A percentile compares a stretch with the other conserved stretches of the same genome.
Evolutionary conservation across 2,888 invertebrate genomes (phyloP).

Genomic region (Chalcis sispes): DNA sequence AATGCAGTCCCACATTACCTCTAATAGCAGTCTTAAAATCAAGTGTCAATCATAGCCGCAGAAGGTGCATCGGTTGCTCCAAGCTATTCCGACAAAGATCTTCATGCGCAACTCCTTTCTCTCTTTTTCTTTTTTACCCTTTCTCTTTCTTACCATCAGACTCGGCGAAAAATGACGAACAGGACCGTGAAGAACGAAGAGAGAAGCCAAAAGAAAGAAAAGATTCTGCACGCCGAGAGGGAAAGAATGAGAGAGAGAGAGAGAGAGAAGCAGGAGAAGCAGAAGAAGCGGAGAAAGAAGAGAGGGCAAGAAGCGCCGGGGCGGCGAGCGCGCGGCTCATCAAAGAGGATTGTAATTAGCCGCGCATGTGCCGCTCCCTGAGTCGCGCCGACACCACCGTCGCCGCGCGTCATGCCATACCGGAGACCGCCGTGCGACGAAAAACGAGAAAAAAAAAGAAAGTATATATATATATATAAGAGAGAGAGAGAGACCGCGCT

Average conservation of each 20-base stretch:
- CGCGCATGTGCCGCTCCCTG: conserved; percentile 68
- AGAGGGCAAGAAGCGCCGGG: conserved; percentile 5
- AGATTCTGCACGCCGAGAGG: not conserved
- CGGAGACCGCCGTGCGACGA: conserved; percentile 1
- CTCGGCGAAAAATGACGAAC: conserved; percentile 24
- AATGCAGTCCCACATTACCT: not conserved
- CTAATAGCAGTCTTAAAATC: conserved; percentile 50
- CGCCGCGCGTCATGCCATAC: conserved; percentile 47
- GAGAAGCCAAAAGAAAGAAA: not conserved
- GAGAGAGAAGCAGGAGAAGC: not conserved
- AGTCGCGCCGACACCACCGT: conserved; percentile 49
- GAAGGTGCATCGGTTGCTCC: not conserved
- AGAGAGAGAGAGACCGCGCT: too few species aligned
- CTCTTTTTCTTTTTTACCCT: too few species aligned
- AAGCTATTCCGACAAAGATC: too few species aligned
- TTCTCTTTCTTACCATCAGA: not conserved
- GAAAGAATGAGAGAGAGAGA: conserved; percentile 2
- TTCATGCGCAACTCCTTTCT: too few species aligned
- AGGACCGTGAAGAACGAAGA: too few species aligned
- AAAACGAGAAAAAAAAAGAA: not conserved
- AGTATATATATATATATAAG: too few species aligned
- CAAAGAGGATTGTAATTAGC: conserved; percentile 71
- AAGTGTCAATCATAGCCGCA: conserved; percentile 38
- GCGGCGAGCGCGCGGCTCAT: conserved; percentile 59
- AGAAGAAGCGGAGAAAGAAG: not conserved